phyloP scores from a whole-genome alignment of 2,113 vertebrate species.

The Tragelaphus buxtoni region DNA sequence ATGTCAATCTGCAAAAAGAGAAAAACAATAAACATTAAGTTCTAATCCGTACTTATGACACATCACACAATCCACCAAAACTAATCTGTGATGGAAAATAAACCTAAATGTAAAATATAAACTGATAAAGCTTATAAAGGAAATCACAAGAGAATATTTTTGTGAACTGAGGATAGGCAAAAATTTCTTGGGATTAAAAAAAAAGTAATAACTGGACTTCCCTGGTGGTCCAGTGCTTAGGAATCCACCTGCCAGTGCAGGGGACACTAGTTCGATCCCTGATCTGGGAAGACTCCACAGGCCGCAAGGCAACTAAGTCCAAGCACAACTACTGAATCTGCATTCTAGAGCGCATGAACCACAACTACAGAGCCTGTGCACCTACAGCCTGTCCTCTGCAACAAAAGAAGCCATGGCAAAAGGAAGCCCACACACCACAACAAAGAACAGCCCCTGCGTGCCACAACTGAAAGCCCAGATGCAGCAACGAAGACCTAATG shows the following conservation, averaged over 20 bases:
- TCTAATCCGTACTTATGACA: background rate
- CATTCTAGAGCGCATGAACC: background rate
- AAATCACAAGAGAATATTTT: background rate
- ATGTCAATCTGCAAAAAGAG: background rate
- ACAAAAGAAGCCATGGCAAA: background rate
- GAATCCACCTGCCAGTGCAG: background rate
- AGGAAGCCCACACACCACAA: background rate
- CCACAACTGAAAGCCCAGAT: background rate
- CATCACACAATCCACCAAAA: background rate
- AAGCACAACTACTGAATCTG: background rate
- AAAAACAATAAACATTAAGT: conserved; percentile 1
- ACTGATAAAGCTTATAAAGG: background rate
- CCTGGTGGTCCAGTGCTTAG: background rate
- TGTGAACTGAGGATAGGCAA: background rate
- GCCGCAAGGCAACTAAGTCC: background rate
- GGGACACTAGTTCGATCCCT: background rate
- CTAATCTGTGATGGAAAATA: conserved; percentile 10
- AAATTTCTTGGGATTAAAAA: background rate
- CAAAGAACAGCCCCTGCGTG: background rate
- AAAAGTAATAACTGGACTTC: background rate
- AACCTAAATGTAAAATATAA: background rate
- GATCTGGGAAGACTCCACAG: background rate
- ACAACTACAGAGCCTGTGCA: background rate
- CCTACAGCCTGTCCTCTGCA: background rate
- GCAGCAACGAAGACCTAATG: background rate